Evolutionary conservation across 2,888 invertebrate species (phyloP).

Genomic region (Melanchra persicariae): DNA sequence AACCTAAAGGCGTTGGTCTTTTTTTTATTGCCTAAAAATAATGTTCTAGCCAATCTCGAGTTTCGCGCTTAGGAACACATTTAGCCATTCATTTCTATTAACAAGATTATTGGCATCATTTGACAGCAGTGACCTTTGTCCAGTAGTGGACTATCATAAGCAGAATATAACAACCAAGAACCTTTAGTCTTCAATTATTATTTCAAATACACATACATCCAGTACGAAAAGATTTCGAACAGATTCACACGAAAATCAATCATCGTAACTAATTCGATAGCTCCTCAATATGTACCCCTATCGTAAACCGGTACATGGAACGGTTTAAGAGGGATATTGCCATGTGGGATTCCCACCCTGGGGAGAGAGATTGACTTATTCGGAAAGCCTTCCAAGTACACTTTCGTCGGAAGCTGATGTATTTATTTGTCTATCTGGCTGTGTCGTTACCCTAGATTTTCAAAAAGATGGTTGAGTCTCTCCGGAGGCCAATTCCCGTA

Average conservation of each 20-base stretch:
- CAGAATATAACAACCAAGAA: too few species aligned
- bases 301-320: slow-evolving; percentile 12
- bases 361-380: neutral
- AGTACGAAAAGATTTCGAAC: neutral
- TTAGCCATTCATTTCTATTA: too few species aligned
- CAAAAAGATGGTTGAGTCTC: neutral
- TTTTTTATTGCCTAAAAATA: too few species aligned
- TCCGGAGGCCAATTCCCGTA: too few species aligned
- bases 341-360: neutral
- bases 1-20: too few species aligned
- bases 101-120: too few species aligned
- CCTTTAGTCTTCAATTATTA: too few species aligned
- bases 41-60: too few species aligned
- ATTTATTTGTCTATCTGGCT: neutral
- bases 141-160: too few species aligned
- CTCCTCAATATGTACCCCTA: neutral
- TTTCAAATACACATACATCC: too few species aligned
- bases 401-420: neutral
- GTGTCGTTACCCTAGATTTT: neutral
- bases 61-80: too few species aligned
- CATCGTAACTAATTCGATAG: slow-evolving; percentile 7
- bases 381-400: neutral
- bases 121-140: too few species aligned
- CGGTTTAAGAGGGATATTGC: slow-evolving; percentile 9
- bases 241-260: slow-evolving; percentile 17